Base-by-base conservation (phyloP, 2,888 invertebrate species). In the Dryadula phaetusa region DNA sequence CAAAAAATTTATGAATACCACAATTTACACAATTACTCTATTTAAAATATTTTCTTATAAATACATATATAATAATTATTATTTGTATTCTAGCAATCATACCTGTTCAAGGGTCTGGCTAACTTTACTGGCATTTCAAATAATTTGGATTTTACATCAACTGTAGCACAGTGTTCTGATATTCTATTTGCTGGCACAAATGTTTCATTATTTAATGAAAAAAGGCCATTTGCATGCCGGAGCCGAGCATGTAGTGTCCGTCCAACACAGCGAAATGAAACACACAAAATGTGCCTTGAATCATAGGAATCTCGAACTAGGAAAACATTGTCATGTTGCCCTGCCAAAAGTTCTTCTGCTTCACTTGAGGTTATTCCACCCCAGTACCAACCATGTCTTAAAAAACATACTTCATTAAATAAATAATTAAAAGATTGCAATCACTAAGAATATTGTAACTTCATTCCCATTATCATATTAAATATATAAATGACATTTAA, bases 241-340 rank as follows among this genome's bases (percentile, higher is more conserved):
- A 96, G 94, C 54, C 96, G 91, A 22, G 96, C 95, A 83, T 96
- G 96, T 25, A 95, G 87, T 16, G 96, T 95, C 72, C 94, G 93
- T 7, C 95, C 95, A 64, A 95, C 94, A 83, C 94, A 94, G 71
- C 96, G 93, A 81, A 96, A 96, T 78, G 95, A 96, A 53, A 96
- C 92, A 78, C 95, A 96, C 44, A 96, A 90, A 70, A 96, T 93
- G 80, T 96, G 95, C 34, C 93, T 85, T n/a, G 85, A 88, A 76
- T 95, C 95, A 69, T 95, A 95, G 14, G 96, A 96, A 82, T 96
- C 96, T 73, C 96, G 88, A 1, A 96, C 95, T 74, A 96, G 90
- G 81, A 96, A 96, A 3, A 96, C 95, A 79, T 96, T 96, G 79
- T 96, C 95, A 72, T 95, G 94, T 80, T 95, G 95, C 69, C 95